phyloP scores from a whole-genome alignment of 2,113 vertebrate genomes.

The Nibea albiflora region DNA sequence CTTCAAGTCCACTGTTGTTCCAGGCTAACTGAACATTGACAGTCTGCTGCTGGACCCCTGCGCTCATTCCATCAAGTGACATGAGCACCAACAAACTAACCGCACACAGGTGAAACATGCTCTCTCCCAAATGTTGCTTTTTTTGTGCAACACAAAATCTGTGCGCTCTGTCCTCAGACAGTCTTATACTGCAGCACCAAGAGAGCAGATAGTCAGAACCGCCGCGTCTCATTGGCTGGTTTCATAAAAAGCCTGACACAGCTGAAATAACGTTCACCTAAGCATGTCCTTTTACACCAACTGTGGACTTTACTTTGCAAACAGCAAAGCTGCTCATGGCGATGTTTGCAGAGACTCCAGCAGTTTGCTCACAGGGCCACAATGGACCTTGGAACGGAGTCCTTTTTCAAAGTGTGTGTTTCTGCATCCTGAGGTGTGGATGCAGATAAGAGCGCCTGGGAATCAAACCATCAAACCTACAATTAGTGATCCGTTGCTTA shows the following conservation, averaged over 20 bases:
- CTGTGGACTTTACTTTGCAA: conserved; percentile 44
- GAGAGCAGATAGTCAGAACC: neutral
- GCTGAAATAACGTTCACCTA: neutral
- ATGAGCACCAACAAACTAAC: conserved; percentile 9
- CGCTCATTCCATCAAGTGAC: neutral
- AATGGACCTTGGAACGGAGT: neutral
- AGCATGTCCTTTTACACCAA: neutral
- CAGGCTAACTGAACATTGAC: conserved; percentile 38
- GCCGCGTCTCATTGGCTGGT: conserved; percentile 31
- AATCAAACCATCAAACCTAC: neutral
- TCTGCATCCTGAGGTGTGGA: neutral
- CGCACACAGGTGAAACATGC: conserved; percentile 6
- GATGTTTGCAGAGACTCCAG: neutral
- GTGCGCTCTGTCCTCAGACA: neutral
- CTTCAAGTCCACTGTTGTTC: conserved; percentile 14
- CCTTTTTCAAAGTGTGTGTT: neutral
- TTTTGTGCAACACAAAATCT: neutral
- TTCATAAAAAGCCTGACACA: conserved; percentile 7
- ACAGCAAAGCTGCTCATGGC: conserved; percentile 1
- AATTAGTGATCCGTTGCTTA: neutral
- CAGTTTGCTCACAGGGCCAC: neutral
- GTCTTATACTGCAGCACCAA: neutral
- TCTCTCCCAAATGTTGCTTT: neutral
- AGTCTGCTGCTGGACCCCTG: neutral
- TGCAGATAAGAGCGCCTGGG: neutral